These are phyloP conservation scores for Megalonaias nervosa DNA, from an alignment of 1,140 invertebrate genomes.

Conservation along the genomic window DNA sequence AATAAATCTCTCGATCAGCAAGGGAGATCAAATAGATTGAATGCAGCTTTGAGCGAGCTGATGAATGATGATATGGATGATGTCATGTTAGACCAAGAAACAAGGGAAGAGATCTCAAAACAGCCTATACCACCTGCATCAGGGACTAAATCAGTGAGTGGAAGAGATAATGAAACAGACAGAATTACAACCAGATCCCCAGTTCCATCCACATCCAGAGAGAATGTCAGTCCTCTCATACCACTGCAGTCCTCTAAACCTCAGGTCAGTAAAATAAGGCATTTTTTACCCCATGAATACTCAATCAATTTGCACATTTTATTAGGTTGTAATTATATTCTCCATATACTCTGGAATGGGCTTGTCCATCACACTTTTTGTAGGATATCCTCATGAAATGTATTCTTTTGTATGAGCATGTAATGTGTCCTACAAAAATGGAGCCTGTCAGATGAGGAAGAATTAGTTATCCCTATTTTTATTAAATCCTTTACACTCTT, in stretches of 20 bases:
- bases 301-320: too few relatives aligned
- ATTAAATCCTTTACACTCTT: too few relatives aligned
- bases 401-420: too few relatives aligned
- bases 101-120: slow-evolving; percentile 9
- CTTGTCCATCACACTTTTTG: too few relatives aligned
- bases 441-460: too few relatives aligned
- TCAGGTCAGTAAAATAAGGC: slow-evolving; percentile 12
- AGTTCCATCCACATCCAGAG: slow-evolving; percentile 3
- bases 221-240: slow-evolving; percentile 43
- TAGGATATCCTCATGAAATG: too few relatives aligned
- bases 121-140: not conserved
- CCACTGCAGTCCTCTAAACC: slow-evolving; percentile 32
- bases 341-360: too few relatives aligned
- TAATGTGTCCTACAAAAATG: too few relatives aligned
- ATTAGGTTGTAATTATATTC: too few relatives aligned
- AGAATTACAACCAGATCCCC: slow-evolving; percentile 2
- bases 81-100: slow-evolving; percentile 37
- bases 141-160: not conserved
- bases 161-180: slow-evolving; percentile 1
- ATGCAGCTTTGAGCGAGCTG: slow-evolving; percentile 40
- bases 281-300: not conserved
- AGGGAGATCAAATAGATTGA: slow-evolving; percentile 54
- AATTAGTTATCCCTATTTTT: too few relatives aligned
- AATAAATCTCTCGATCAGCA: slow-evolving; percentile 1
- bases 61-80: slow-evolving; percentile 54